Base-by-base conservation (phyloP, 1,140 invertebrate species). In the Helicoverpa zea region DNA sequence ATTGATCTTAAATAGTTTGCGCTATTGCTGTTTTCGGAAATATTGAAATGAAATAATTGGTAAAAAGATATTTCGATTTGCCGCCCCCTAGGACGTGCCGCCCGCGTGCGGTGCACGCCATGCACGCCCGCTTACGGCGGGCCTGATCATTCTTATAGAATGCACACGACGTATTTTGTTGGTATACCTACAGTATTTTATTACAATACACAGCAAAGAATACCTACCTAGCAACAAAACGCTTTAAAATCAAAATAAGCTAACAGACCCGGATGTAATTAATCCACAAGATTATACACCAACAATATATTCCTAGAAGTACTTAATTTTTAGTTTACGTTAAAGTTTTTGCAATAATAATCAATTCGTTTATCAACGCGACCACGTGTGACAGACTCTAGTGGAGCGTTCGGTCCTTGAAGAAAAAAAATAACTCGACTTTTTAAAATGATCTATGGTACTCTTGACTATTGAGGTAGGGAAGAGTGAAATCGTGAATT, bases 291-390 rank as follows among this genome's bases (percentile, higher is more conserved):
- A 35, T 35, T 35, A 18, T 23, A 70, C 47, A 52, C 16, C 16
- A 0, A 12, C 16, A 70, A 52, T 18, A 18, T 70, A 18, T 70
- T 51, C 49, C 18, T 49, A 7, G 66, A 70, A 70, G 16, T 18
- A 52, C 23, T 70, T 70, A 70, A 70, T 52, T 49, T 70, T 43
- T 52, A 70, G 66, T 70, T 70, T 70, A 70, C 66, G 47, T 70
- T 70, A 70, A n/a, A 52, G 47, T 70, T 70, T 52, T 70, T 70
- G 66, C 66, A 70, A 66, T 68, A 52, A 70, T 70, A 51, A 70
- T 70, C 47, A 70, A 49, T 66, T 1, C 18, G 49, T 70, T 70
- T 70, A 70, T 70, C 66, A 70, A 52, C 47, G 49, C 18, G 47
- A 51, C 47, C 66, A 70, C 18, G 47, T 70, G 66, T 70, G 66